Evolutionary conservation across 2,797 vertebrate genomes (phyloP), one percentile per base, ranked within the genome.

Genomic region (Cephalopachus bancanus): DNA sequence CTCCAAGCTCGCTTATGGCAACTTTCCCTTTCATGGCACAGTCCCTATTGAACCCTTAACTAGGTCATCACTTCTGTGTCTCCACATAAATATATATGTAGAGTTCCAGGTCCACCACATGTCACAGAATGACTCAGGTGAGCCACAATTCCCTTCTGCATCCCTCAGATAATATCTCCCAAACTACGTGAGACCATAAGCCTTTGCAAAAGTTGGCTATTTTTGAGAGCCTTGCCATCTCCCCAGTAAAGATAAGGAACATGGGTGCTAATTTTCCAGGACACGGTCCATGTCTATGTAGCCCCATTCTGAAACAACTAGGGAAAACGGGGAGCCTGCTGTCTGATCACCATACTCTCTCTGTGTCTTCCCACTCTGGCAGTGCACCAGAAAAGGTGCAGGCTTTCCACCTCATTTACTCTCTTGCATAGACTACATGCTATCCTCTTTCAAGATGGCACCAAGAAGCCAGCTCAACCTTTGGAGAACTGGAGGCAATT

Each of bases 71-170:
- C n/a, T 17, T 69, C 62, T 0, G 0, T 0, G 5, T n/a, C 3
- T 57, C 24, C 55, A 53, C 44, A 4, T n/a, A 9, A 8, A n/a
- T 10, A 20, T 0, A 5, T 1, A 10, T 0, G 0, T 3, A 7
- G n/a, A 2, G 15, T 9, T 19, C 19, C 10, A 3, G 11, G 7
- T 8, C 15, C 16, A 1, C 2, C n/a, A 2, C 12, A 1, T 1
- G 37, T 49, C 16, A 53, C 33, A 19, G 10, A 30, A 22, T 15
- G 20, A 16, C 26, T 75, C 37, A 16, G 24, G 1, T 0, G 24
- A 79, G 28, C 69, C 33, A 8, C 12, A 26, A 1, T 3, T 3
- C 7, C 7, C 2, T 0, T 0, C 15, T 15, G 6, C 10, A 59
- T 12, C 15, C 4, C 24, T 53, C 74, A 33, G 59, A 28, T 1